Conservation (phyloP, 2,797 vertebrate genomes). For the Sarcophilus harrisii region DNA sequence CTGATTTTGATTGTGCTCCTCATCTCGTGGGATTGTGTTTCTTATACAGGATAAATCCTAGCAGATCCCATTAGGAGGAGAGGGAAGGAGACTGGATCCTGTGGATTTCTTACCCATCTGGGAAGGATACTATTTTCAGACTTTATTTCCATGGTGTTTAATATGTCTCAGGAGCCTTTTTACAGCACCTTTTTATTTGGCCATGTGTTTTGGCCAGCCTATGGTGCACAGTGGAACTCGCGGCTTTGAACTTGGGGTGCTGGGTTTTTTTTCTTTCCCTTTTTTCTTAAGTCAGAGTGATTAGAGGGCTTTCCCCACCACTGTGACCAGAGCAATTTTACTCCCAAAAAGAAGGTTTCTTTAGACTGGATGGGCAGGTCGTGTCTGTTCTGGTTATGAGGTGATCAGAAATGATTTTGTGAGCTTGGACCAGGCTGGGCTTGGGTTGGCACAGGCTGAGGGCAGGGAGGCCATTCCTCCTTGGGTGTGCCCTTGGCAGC, state of each 20-base stretch:
- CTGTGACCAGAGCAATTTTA: constrained; percentile 46
- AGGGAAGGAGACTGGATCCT: constrained; percentile 63
- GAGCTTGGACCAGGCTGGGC: constrained; percentile 38
- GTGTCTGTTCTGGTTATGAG: constrained; percentile 21
- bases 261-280: neutral
- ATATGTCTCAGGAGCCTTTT: constrained; percentile 68
- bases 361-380: constrained; percentile 39
- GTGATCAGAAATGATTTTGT: constrained; percentile 60
- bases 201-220: constrained; percentile 73
- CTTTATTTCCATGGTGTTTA: constrained; percentile 75
- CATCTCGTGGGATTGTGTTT: constrained; percentile 59
- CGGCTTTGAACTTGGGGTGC: constrained; percentile 55
- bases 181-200: constrained; percentile 77
- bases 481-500: constrained; percentile 36
- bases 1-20: constrained; percentile 59
- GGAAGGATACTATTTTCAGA: constrained; percentile 67
- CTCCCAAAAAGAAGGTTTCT: constrained; percentile 48
- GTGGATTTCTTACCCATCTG: constrained; percentile 68
- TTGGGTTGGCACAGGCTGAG: neutral
- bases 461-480: constrained; percentile 50
- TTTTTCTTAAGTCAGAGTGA: constrained; percentile 17
- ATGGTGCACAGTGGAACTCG: constrained; percentile 57
- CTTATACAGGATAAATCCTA: constrained; percentile 52
- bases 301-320: constrained; percentile 64
- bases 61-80: constrained; percentile 56